Evolutionary conservation across 2,113 vertebrate genomes (phyloP).

Genomic region (Aleadryas rufinucha): DNA sequence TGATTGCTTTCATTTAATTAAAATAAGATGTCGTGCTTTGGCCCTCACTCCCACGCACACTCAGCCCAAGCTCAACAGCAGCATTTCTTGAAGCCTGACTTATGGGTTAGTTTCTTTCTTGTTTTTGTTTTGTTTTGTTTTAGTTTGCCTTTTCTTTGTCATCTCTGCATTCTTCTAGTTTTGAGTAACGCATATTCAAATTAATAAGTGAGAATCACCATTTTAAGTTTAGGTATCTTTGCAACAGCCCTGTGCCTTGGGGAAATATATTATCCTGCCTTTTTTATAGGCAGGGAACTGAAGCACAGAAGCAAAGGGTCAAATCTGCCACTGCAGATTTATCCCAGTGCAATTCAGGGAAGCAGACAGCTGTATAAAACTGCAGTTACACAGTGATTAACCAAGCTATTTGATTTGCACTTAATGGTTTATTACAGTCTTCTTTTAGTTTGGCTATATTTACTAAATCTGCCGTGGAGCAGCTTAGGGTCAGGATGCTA

Average conservation of each 20-base stretch:
- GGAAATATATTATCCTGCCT: background rate
- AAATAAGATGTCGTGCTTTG: background rate
- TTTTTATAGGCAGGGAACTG: background rate
- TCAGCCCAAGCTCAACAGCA: background rate
- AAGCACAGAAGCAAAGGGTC: background rate
- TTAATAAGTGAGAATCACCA: background rate
- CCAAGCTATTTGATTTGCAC: conserved; percentile 15
- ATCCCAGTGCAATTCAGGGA: background rate
- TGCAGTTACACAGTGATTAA: conserved; percentile 35
- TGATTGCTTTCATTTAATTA: background rate
- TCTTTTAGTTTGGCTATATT: conserved; percentile 34
- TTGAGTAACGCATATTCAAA: background rate
- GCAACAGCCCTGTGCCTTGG: background rate
- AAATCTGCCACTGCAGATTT: conserved; percentile 22
- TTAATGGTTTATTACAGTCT: conserved; percentile 28
- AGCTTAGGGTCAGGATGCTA: conserved; percentile 23
- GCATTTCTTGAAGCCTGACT: background rate
- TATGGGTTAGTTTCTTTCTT: background rate
- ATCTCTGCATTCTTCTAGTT: background rate
- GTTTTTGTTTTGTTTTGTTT: background rate
- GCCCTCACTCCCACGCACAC: background rate
- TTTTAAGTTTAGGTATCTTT: background rate
- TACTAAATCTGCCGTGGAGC: background rate
- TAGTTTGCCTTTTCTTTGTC: background rate
- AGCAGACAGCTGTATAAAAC: conserved; percentile 22